phyloP scores from a whole-genome alignment of 2,113 vertebrate species.

The Diadophis punctatus region DNA sequence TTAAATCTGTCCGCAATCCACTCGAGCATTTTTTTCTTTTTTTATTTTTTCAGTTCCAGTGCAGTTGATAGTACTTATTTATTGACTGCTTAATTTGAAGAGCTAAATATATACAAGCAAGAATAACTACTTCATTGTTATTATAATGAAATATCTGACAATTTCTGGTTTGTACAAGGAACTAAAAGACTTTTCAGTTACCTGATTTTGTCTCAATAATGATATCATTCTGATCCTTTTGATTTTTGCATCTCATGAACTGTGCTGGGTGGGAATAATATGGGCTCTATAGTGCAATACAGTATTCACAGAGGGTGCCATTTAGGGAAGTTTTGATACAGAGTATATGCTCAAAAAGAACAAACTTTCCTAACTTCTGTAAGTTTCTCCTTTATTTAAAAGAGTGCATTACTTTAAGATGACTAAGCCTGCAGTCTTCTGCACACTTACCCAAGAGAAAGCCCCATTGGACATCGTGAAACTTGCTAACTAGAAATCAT shows the following conservation, averaged over 20 bases:
- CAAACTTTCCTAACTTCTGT: neutral
- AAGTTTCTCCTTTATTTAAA: neutral
- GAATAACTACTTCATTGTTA: neutral
- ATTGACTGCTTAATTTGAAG: constrained; percentile 12
- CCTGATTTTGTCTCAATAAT: neutral
- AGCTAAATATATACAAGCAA: constrained; percentile 22
- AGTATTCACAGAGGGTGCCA: neutral
- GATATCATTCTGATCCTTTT: neutral
- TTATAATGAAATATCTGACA: neutral
- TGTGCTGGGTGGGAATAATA: neutral
- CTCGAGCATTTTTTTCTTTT: neutral
- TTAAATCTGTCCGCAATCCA: fast-evolving
- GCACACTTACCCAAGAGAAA: neutral
- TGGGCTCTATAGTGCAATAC: neutral
- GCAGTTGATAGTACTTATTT: neutral
- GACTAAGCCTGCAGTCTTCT: neutral
- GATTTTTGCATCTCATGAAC: neutral
- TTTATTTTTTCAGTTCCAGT: neutral
- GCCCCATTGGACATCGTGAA: neutral
- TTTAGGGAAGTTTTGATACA: neutral
- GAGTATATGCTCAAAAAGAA: neutral
- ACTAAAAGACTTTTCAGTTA: neutral
- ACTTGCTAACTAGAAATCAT: neutral
- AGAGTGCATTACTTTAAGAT: neutral
- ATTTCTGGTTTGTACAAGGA: neutral